A percentile compares a stretch with the other conserved stretches of the same genome.
phyloP scores from a whole-genome alignment of 2,888 invertebrate genomes.

The Acleris literana region DNA sequence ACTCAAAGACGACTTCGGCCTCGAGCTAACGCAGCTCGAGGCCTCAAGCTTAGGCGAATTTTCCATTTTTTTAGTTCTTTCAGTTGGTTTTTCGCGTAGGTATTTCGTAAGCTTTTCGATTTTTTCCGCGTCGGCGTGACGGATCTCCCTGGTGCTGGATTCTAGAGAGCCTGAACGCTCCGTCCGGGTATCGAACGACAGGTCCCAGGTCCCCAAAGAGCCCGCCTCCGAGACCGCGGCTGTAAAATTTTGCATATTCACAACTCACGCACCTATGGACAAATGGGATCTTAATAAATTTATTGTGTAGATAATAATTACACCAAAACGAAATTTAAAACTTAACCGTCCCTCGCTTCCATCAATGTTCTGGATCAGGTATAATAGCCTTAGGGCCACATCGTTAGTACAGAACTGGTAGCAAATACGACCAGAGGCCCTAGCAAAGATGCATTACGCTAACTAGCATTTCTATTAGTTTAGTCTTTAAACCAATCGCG shows the following conservation, averaged over 20 bases:
- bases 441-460: too few species aligned
- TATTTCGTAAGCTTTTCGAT: slow-evolving; percentile 79
- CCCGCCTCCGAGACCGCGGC: slow-evolving; percentile 65
- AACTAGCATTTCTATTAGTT: too few species aligned
- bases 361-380: too few species aligned
- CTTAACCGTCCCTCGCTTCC: background rate
- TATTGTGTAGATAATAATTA: background rate
- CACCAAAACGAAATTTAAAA: background rate
- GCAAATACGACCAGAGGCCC: too few species aligned
- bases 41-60: slow-evolving; percentile 43
- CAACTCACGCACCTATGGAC: slow-evolving; percentile 72
- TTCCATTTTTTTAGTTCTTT: slow-evolving; percentile 68
- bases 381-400: too few species aligned
- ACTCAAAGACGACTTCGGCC: slow-evolving; percentile 45
- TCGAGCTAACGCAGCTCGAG: slow-evolving; percentile 60
- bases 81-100: slow-evolving; percentile 53
- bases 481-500: too few species aligned
- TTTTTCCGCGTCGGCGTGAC: slow-evolving; percentile 67
- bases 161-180: slow-evolving; percentile 57
- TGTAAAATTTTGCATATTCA: slow-evolving; percentile 67
- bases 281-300: slow-evolving; percentile 1
- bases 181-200: slow-evolving; percentile 62
- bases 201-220: slow-evolving; percentile 55
- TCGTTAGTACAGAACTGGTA: too few species aligned
- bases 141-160: slow-evolving; percentile 49